These are phyloP conservation scores for Calephelis perditalis DNA, from an alignment of 2,888 invertebrate species.

Conservation along the genomic window DNA sequence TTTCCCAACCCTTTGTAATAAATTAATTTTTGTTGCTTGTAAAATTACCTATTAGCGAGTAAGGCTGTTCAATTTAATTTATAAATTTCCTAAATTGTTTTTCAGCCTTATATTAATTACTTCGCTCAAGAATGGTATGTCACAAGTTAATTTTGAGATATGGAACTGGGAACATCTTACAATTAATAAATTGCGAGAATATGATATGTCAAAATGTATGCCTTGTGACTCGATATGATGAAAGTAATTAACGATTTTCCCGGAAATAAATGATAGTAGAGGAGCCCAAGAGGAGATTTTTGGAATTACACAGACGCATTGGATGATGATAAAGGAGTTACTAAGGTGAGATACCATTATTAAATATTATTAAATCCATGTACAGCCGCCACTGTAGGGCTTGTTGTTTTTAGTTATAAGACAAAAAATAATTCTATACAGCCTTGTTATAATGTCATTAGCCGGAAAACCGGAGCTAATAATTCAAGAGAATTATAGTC, in stretches of 20 bases:
- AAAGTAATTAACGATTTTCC: background rate
- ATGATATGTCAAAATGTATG: constrained; percentile 1
- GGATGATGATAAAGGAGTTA: too few species aligned
- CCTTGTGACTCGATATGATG: background rate
- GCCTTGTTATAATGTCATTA: too few species aligned
- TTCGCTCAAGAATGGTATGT: constrained; percentile 18
- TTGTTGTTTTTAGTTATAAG: too few species aligned
- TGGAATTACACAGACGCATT: too few species aligned
- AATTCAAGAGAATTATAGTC: too few species aligned
- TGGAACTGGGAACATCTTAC: constrained; percentile 16
- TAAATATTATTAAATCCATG: too few species aligned
- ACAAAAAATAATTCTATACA: too few species aligned
- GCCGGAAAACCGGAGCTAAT: too few species aligned
- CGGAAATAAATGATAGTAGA: background rate
- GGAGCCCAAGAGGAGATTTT: too few species aligned
- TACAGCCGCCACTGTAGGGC: too few species aligned
- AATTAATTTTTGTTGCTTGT: constrained; percentile 14
- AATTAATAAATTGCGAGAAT: constrained; percentile 9
- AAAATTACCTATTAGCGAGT: constrained; percentile 18
- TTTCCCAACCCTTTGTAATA: constrained; percentile 15
- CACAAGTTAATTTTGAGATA: constrained; percentile 19
- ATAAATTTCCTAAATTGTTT: constrained; percentile 18
- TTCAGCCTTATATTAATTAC: constrained; percentile 21
- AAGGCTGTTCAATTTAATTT: constrained; percentile 19
- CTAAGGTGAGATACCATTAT: too few species aligned